Percentiles rank a stretch among this genome's conserved stretches.
Conservation (phyloP, 2,888 invertebrate species). For the Netelia melanura region DNA sequence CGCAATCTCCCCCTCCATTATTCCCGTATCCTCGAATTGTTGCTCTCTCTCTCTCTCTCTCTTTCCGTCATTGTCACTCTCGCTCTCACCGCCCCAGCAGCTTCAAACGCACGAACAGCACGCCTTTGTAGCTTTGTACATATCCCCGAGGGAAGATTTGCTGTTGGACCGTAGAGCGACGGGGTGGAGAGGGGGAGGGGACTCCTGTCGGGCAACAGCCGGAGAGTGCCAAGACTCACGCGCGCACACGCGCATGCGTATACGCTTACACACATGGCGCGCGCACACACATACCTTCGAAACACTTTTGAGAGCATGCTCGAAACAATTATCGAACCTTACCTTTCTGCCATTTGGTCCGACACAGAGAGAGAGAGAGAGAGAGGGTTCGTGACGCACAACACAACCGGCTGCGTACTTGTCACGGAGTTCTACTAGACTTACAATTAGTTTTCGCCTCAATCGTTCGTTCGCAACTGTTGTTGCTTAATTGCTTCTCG, state of each 20-base stretch:
- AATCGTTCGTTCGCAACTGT: slow-evolving; percentile 61
- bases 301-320: slow-evolving; percentile 37
- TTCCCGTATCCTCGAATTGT: slow-evolving; percentile 18
- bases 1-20: slow-evolving; percentile 8
- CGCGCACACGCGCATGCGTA: too few species aligned
- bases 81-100: too few species aligned
- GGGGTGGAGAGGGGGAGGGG: too few species aligned
- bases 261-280: too few species aligned
- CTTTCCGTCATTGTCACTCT: not conserved
- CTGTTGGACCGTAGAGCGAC: too few species aligned
- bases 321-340: slow-evolving; percentile 53
- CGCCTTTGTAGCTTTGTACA: too few species aligned
- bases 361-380: slow-evolving; percentile 3
- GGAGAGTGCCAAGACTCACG: too few species aligned
- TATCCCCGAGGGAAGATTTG: too few species aligned
- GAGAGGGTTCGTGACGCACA: not conserved
- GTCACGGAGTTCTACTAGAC: slow-evolving; percentile 43
- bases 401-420: slow-evolving; percentile 4
- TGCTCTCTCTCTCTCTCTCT: not conserved
- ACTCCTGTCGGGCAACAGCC: too few species aligned
- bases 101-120: too few species aligned
- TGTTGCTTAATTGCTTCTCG: slow-evolving; percentile 64
- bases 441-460: slow-evolving; percentile 68
- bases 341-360: slow-evolving; percentile 47
- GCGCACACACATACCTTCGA: too few species aligned